Conservation (phyloP, 2,113 vertebrate species). For the Leptobrachium leishanense region DNA sequence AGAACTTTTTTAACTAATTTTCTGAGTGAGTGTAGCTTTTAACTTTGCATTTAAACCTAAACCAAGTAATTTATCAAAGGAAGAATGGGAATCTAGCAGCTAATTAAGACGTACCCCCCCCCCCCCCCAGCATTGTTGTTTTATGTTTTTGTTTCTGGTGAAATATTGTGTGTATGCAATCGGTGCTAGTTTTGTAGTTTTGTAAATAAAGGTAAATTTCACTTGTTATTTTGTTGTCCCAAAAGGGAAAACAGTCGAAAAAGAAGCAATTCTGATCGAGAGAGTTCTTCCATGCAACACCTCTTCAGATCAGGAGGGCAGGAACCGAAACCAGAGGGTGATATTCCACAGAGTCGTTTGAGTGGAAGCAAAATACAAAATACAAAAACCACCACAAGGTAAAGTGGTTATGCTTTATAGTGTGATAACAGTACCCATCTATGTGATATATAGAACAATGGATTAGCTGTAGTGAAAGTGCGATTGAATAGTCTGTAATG, state of each 20-base stretch:
- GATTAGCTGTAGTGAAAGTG: too few relatives aligned
- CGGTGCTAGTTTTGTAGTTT: too few relatives aligned
- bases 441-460: neutral
- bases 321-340: constrained; percentile 31
- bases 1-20: too few relatives aligned
- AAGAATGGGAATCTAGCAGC: too few relatives aligned
- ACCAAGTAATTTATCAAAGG: too few relatives aligned
- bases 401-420: neutral
- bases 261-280: constrained; percentile 41
- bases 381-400: constrained; percentile 30
- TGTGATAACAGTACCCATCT: neutral
- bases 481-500: too few relatives aligned
- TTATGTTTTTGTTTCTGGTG: too few relatives aligned
- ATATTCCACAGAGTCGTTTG: constrained; percentile 23
- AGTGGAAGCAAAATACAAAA: constrained; percentile 28
- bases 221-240: neutral
- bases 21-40: too few relatives aligned
- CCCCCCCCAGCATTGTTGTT: too few relatives aligned
- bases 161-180: too few relatives aligned
- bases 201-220: neutral
- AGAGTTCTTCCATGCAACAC: constrained; percentile 23
- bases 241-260: constrained; percentile 37
- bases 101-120: too few relatives aligned
- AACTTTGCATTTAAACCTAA: too few relatives aligned
- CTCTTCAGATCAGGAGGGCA: constrained; percentile 21